phyloP scores from a whole-genome alignment of 2,888 invertebrate species.

The Oscheius myriophilus region DNA sequence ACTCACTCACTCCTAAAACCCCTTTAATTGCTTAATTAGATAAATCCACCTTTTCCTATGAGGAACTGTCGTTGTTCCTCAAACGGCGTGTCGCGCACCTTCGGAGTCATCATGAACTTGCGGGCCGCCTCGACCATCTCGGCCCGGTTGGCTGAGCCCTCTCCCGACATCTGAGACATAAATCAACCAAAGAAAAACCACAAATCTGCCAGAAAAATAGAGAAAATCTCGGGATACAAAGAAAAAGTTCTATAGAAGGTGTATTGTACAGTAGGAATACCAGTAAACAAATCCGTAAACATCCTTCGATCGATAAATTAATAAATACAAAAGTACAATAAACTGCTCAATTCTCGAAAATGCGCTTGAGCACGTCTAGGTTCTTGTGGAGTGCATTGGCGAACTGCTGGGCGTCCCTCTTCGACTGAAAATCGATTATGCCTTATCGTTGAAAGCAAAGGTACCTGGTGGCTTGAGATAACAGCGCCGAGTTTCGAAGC shows the following conservation, averaged over 20 bases:
- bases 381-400: slow-evolving; percentile 72
- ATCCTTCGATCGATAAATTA: slow-evolving; percentile 13
- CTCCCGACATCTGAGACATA: slow-evolving; percentile 10
- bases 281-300: slow-evolving; percentile 19
- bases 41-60: slow-evolving; percentile 54
- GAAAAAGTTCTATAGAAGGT: slow-evolving; percentile 12
- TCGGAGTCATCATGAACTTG: slow-evolving; percentile 65
- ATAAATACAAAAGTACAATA: not conserved
- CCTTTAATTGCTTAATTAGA: not conserved
- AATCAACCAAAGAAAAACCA: not conserved
- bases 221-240: not conserved
- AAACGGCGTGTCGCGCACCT: slow-evolving; percentile 59
- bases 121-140: slow-evolving; percentile 66
- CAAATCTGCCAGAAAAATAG: not conserved
- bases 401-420: slow-evolving; percentile 55
- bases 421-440: slow-evolving; percentile 40
- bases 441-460: not conserved
- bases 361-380: slow-evolving; percentile 78
- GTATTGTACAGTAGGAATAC: slow-evolving; percentile 2
- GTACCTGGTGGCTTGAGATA: slow-evolving; percentile 78
- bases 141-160: slow-evolving; percentile 30
- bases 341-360: slow-evolving; percentile 10
- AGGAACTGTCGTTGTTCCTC: slow-evolving; percentile 66
- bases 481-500: slow-evolving; percentile 84
- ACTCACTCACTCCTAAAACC: slow-evolving; percentile 52